These are phyloP conservation scores for Ommatoiulus sabulosus DNA, from an alignment of 2,888 invertebrate species.

Conservation along the genomic window DNA sequence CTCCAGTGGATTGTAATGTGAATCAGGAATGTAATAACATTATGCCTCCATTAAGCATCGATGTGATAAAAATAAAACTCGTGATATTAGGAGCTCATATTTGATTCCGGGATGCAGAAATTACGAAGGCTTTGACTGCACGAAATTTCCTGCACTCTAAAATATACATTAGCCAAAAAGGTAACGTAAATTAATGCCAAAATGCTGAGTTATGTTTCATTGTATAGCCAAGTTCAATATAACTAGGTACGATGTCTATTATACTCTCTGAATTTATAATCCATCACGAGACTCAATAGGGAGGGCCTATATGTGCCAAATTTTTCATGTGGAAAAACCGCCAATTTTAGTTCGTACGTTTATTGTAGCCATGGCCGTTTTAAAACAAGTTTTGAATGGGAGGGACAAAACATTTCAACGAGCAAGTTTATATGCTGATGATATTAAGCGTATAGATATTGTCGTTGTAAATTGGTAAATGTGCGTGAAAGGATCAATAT, in stretches of 20 bases:
- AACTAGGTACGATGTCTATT: background rate
- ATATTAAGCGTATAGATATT: background rate
- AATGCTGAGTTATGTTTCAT: conserved; percentile 17
- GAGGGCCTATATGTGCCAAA: background rate
- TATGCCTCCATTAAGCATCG: background rate
- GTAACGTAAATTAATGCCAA: background rate
- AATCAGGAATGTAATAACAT: background rate
- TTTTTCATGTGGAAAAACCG: background rate
- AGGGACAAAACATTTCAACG: background rate
- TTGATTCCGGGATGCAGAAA: background rate
- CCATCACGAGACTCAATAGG: background rate
- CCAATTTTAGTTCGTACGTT: background rate
- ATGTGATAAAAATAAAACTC: background rate
- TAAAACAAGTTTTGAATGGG: background rate
- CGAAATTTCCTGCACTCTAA: background rate
- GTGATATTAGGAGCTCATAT: background rate
- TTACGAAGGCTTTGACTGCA: background rate
- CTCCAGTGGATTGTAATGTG: background rate
- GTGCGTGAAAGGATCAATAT: background rate
- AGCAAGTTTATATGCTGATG: background rate
- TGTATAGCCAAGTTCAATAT: background rate
- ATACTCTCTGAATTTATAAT: background rate
- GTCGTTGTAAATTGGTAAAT: background rate
- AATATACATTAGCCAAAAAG: background rate
- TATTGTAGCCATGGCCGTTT: background rate